Evolutionary conservation across 2,888 invertebrate species (phyloP).

Genomic region (Agrotis ipsilon): DNA sequence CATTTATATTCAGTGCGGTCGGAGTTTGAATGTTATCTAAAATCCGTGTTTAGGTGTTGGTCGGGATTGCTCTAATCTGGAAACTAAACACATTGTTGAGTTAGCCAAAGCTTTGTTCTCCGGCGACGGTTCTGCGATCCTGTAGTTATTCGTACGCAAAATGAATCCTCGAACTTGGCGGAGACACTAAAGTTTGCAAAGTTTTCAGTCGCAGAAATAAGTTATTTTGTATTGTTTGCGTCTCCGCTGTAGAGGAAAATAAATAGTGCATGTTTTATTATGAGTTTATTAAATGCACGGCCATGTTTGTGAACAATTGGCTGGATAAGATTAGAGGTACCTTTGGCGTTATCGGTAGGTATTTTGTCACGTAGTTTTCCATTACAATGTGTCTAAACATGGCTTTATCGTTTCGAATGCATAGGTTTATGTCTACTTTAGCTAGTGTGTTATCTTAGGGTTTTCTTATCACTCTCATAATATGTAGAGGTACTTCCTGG

Average conservation of each 20-base stretch:
- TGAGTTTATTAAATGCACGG: constrained; percentile 56
- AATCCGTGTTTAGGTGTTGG: constrained; percentile 91
- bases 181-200: constrained; percentile 65
- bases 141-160: constrained; percentile 72
- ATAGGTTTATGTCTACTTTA: constrained; percentile 43
- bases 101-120: constrained; percentile 86
- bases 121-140: constrained; percentile 74
- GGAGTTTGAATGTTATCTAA: constrained; percentile 91
- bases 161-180: constrained; percentile 74
- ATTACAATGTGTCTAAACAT: constrained; percentile 52
- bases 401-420: constrained; percentile 52
- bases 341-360: constrained; percentile 66
- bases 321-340: constrained; percentile 74
- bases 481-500: constrained; percentile 71
- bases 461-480: constrained; percentile 73
- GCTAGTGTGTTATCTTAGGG: constrained; percentile 38
- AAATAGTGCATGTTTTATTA: constrained; percentile 60
- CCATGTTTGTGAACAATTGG: constrained; percentile 63
- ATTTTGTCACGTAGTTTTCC: constrained; percentile 62
- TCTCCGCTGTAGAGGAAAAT: constrained; percentile 64
- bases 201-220: constrained; percentile 67
- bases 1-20: constrained; percentile 90
- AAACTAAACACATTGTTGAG: constrained; percentile 90
- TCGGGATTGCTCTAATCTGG: constrained; percentile 89
- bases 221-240: constrained; percentile 63